phyloP scores from a whole-genome alignment of 1,140 invertebrate genomes.

The Diuraphis noxia region DNA sequence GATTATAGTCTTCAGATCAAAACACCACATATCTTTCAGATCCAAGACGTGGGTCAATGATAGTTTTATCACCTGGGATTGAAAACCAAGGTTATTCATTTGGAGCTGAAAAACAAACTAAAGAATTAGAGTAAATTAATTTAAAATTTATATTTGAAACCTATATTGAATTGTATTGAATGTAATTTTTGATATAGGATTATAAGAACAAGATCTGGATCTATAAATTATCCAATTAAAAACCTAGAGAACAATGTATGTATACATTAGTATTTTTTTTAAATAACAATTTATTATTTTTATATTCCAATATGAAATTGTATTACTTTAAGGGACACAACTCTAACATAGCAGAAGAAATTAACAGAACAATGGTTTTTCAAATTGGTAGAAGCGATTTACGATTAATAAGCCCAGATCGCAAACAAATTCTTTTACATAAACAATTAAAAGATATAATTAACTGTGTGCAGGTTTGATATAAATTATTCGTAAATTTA shows the following conservation, averaged over 20 bases:
- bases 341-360: constrained; percentile 63
- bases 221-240: constrained; percentile 28
- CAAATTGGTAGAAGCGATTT: constrained; percentile 85
- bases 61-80: constrained; percentile 40
- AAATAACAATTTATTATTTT: background rate
- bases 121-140: constrained; percentile 42
- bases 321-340: constrained; percentile 39
- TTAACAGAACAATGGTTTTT: constrained; percentile 89
- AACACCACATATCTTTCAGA: constrained; percentile 38
- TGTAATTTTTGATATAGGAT: background rate
- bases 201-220: constrained; percentile 19
- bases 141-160: background rate
- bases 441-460: constrained; percentile 85
- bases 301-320: background rate
- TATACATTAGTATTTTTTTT: constrained; percentile 17
- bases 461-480: constrained; percentile 76
- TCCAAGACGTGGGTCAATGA: constrained; percentile 46
- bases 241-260: constrained; percentile 5
- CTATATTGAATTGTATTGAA: background rate
- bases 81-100: constrained; percentile 20
- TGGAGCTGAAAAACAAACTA: constrained; percentile 25
- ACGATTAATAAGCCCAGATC: constrained; percentile 86
- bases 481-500: background rate
- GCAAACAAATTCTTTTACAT: constrained; percentile 85
- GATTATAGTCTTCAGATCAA: constrained; percentile 45